These are phyloP conservation scores for Leptopilina clavipes DNA, from an alignment of 1,140 invertebrate species.

Conservation along the genomic window DNA sequence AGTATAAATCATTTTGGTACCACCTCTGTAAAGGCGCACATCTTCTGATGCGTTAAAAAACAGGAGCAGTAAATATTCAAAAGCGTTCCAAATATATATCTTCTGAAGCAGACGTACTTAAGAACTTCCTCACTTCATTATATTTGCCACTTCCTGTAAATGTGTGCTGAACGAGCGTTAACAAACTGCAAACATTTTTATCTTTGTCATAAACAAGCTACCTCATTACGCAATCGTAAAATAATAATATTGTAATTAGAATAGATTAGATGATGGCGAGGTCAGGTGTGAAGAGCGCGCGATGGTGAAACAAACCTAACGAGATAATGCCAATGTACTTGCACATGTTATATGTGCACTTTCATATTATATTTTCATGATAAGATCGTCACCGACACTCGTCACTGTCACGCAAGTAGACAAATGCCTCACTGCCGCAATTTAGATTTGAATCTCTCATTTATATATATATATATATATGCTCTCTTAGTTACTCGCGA, in stretches of 20 bases:
- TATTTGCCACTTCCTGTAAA: conserved; percentile 2
- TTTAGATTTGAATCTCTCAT: conserved; percentile 19
- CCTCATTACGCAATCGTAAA: conserved; percentile 26
- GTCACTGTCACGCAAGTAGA: conserved; percentile 47
- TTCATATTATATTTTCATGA: conserved; percentile 48
- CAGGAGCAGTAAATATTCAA: neutral
- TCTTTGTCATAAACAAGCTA: conserved; percentile 31
- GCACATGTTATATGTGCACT: conserved; percentile 49
- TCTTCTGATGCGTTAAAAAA: neutral
- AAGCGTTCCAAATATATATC: neutral
- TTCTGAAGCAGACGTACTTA: neutral
- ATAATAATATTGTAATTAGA: conserved; percentile 55
- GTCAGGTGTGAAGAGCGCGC: conserved; percentile 55
- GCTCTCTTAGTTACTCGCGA: conserved; percentile 14
- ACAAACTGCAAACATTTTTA: conserved; percentile 32
- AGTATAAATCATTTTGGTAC: too few relatives aligned
- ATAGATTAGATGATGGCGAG: conserved; percentile 48
- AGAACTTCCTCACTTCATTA: conserved; percentile 10
- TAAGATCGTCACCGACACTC: conserved; percentile 48
- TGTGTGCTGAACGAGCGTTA: conserved; percentile 15
- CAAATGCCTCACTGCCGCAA: conserved; percentile 28
- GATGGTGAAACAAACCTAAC: conserved; percentile 52
- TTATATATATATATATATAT: neutral
- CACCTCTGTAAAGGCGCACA: neutral
- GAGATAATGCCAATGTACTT: conserved; percentile 55